A percentile compares a stretch with the other conserved stretches of the same genome.
phyloP scores from a whole-genome alignment of 2,113 vertebrate genomes.

The Toxotes jaculatrix region DNA sequence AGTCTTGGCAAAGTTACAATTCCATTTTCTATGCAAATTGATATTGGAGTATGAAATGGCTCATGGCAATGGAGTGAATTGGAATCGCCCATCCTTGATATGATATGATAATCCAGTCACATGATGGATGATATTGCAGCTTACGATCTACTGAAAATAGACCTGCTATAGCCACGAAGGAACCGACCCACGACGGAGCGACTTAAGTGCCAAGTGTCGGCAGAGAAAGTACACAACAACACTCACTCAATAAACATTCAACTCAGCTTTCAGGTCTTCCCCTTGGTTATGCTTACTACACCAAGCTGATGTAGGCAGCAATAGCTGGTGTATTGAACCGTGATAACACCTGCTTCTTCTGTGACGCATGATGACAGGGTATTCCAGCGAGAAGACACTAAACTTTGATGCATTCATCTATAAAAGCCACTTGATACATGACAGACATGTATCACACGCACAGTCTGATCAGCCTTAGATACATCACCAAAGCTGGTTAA shows the following conservation, averaged over 20 bases:
- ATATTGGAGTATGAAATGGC: conserved; percentile 60
- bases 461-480: neutral
- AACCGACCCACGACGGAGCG: neutral
- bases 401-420: conserved; percentile 10
- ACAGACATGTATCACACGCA: neutral
- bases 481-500: neutral
- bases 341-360: conserved; percentile 33
- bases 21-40: conserved; percentile 79
- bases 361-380: conserved; percentile 31
- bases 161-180: neutral
- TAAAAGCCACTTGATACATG: conserved; percentile 29
- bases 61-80: conserved; percentile 60
- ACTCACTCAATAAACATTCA: conserved; percentile 46
- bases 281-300: conserved; percentile 6
- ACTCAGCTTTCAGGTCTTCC: conserved; percentile 28
- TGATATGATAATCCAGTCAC: conserved; percentile 62
- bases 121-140: conserved; percentile 68
- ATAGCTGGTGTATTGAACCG: conserved; percentile 29
- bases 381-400: conserved; percentile 19
- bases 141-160: conserved; percentile 48
- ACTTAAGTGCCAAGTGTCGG: conserved; percentile 42
- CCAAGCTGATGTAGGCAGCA: neutral
- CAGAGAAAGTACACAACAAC: conserved; percentile 18
- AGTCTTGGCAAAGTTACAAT: conserved; percentile 58
- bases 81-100: conserved; percentile 63